Conservation (phyloP, 1,140 invertebrate genomes). For the Drosophila bocki region DNA sequence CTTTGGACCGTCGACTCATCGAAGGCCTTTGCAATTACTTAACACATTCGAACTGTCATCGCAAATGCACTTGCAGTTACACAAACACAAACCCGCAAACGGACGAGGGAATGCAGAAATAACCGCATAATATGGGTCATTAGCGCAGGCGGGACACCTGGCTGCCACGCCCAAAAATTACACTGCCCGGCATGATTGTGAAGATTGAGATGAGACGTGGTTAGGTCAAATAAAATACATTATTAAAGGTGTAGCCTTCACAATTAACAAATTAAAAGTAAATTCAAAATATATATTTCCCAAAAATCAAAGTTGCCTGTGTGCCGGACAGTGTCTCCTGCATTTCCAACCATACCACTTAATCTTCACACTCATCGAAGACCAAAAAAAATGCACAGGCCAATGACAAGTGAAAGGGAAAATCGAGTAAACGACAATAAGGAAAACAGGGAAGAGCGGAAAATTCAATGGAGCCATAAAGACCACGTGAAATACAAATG, state of each 20-base stretch:
- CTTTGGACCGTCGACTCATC: conserved; percentile 38
- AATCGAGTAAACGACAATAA: conserved; percentile 1
- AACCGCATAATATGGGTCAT: conserved; percentile 69
- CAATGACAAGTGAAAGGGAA: conserved; percentile 8
- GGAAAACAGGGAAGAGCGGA: conserved; percentile 10
- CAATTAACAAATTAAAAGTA: neutral
- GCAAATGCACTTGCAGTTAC: conserved; percentile 40
- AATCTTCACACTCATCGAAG: conserved; percentile 43
- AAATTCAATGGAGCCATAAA: conserved; percentile 10
- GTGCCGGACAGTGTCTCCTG: conserved; percentile 21
- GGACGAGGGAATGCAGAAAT: conserved; percentile 11
- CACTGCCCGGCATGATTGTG: neutral
- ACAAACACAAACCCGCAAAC: conserved; percentile 1
- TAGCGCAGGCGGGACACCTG: conserved; percentile 39
- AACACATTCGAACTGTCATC: conserved; percentile 42
- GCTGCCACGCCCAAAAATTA: conserved; percentile 59
- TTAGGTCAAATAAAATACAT: neutral
- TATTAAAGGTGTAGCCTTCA: neutral
- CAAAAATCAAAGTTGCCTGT: no score
- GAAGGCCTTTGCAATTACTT: conserved; percentile 55
- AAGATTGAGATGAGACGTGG: neutral
- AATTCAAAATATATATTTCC: neutral
- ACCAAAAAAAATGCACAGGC: conserved; percentile 11
- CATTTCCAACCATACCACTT: conserved; percentile 56
- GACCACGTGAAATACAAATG: conserved; percentile 7